A percentile compares a stretch with the other conserved stretches of the same genome.
phyloP scores from a whole-genome alignment of 2,797 vertebrate genomes.

The Notolepis coatsorum region DNA sequence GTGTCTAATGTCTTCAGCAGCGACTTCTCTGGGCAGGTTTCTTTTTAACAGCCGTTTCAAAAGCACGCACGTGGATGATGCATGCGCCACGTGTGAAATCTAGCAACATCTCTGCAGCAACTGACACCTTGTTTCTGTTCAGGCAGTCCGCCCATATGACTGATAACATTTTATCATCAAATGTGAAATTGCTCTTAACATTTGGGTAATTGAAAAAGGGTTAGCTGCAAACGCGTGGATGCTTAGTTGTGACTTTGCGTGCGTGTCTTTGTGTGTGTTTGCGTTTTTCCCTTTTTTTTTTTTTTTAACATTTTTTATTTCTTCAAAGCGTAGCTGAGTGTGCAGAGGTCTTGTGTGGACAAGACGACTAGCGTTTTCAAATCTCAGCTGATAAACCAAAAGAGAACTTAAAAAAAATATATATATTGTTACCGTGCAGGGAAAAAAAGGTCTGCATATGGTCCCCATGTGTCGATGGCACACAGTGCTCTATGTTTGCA shows the following conservation, averaged over 20 bases:
- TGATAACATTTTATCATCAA: conserved; percentile 43
- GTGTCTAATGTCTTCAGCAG: conserved; percentile 24
- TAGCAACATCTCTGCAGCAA: conserved; percentile 30
- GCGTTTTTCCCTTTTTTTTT: too few relatives aligned
- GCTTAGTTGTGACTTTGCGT: neutral
- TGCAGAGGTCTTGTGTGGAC: conserved; percentile 62
- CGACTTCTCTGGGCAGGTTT: conserved; percentile 10
- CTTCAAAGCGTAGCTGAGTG: conserved; percentile 27
- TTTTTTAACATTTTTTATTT: conserved; percentile 23
- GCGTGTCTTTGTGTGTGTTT: too few relatives aligned
- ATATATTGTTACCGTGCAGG: neutral
- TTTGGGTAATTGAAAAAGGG: conserved; percentile 40
- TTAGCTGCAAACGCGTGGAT: conserved; percentile 1
- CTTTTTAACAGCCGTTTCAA: conserved; percentile 36
- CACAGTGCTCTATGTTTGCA: conserved; percentile 23
- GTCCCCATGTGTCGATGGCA: conserved; percentile 48
- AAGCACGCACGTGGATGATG: conserved; percentile 49
- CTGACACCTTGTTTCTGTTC: conserved; percentile 52
- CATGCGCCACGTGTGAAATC: conserved; percentile 47
- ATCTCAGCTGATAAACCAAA: conserved; percentile 20
- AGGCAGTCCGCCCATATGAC: conserved; percentile 27
- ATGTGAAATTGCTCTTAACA: conserved; percentile 37
- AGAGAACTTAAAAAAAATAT: too few relatives aligned
- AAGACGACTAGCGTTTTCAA: conserved; percentile 36
- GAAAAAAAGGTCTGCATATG: conserved; percentile 57